Evolutionary conservation across 2,888 invertebrate genomes (phyloP), one percentile per base, ranked within the genome.

Genomic region (Litoditis marina): DNA sequence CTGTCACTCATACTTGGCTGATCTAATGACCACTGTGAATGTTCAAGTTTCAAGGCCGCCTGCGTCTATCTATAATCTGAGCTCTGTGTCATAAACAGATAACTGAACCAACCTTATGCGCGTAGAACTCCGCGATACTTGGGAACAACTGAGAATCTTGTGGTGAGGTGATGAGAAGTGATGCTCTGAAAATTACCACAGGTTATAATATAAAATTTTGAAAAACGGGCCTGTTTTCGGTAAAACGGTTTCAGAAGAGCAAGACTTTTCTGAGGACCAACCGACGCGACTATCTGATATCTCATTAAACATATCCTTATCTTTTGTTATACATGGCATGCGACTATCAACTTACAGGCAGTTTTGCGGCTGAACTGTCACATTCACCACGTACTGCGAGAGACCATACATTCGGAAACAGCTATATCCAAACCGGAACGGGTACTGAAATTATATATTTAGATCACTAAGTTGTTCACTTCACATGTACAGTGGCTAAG

Each of bases 351-450:
- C 3, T 7, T 34, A 52, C 66, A 67, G 51, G 63, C 78, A 78
- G 27, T 68, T 69, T 44, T 74, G 73, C 8, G 77, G 77, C 7
- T 63, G 47, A 7, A 75, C 39, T 1, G 77, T 73, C 0, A 72
- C 73, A 55, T 77, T 78, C 55, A 78, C 57, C 11, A 56, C 53
- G 58, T 78, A 77, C 50, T 66, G 63, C 0, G 76, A 77, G 27
- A 65, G 65, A 11, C 71, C 63, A 32, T 66, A 76, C 34, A 77
- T 60, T 13, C 70, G 73, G 55, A 78, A 79, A 53, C 79, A 79
- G 31, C 61, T 54, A 54, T 77, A 79, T 8, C 68, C 57, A 56
- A 76, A 76, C 11, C 61, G 54, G n/a, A 39, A 39, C 39, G 39
- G 39, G n/a, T 13, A n/a, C n/a, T 16, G 39, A 39, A 39, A n/a